A percentile compares a stretch with the other conserved stretches of the same genome.
Evolutionary conservation across 2,797 vertebrate species (phyloP).

Genomic region (Phoeniculus purpureus): DNA sequence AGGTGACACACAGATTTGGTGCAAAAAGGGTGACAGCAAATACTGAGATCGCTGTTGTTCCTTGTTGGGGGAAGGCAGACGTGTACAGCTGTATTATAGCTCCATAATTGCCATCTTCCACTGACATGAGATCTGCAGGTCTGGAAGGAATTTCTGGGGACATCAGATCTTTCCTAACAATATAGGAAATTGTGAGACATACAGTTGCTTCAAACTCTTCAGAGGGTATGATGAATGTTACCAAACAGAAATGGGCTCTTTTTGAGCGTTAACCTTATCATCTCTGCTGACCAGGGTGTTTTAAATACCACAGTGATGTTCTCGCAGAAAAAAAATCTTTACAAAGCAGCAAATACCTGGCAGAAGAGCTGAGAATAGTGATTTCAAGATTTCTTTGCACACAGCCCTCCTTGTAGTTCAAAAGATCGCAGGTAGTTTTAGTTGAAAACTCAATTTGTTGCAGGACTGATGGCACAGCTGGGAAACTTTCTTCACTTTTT

Average conservation of each 20-base stretch:
- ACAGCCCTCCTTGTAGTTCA: not conserved
- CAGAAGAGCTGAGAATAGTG: constrained; percentile 3
- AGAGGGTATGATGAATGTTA: not conserved
- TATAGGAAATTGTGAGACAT: not conserved
- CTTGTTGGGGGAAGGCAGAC: not conserved
- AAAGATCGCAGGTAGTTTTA: not conserved
- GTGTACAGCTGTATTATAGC: not conserved
- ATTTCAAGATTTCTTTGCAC: not conserved
- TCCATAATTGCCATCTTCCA: not conserved
- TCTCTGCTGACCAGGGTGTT: not conserved
- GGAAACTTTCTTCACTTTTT: not conserved
- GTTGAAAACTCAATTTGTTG: not conserved
- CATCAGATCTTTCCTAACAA: not conserved
- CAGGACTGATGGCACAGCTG: not conserved
- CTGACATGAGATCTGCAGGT: not conserved
- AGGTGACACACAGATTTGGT: not conserved
- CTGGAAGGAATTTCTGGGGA: not conserved
- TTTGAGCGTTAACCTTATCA: not conserved
- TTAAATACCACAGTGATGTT: not conserved
- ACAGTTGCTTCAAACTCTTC: not conserved
- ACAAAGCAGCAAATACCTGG: not conserved
- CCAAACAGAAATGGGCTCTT: not conserved
- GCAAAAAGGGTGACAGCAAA: not conserved
- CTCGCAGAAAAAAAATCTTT: not conserved
- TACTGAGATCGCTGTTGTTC: not conserved